These are phyloP conservation scores for Drosophila seclusa DNA, from an alignment of 2,888 invertebrate species.

Conservation along the genomic window DNA sequence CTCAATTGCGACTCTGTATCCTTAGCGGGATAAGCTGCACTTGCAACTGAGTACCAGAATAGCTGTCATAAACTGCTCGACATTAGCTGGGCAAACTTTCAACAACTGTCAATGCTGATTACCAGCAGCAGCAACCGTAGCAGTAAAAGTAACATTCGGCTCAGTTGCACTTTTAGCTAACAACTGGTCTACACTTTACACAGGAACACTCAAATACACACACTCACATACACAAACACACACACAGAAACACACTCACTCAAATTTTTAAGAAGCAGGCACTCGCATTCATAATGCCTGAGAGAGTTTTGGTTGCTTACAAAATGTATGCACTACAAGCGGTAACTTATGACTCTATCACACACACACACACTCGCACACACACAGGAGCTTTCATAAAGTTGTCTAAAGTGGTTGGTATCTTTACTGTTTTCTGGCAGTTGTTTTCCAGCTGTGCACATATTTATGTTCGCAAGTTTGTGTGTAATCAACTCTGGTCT, in stretches of 20 bases:
- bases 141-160: constrained; percentile 7
- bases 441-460: constrained; percentile 69
- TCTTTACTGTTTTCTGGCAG: constrained; percentile 62
- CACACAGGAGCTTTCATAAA: constrained; percentile 29
- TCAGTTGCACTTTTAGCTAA: constrained; percentile 24
- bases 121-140: constrained; percentile 20
- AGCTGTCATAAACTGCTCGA: constrained; percentile 46
- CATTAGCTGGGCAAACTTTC: constrained; percentile 62
- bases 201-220: constrained; percentile 5
- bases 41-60: constrained; percentile 1
- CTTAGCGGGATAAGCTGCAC: constrained; percentile 1
- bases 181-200: constrained; percentile 28
- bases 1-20: constrained; percentile 6
- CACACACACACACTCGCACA: constrained; percentile 1
- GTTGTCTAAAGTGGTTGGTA: constrained; percentile 65
- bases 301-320: constrained; percentile 56
- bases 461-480: constrained; percentile 67
- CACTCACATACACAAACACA: constrained; percentile 11
- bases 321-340: constrained; percentile 65
- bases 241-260: constrained; percentile 10
- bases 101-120: constrained; percentile 75
- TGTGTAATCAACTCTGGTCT: constrained; percentile 58
- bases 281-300: constrained; percentile 69
- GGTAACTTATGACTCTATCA: constrained; percentile 55
- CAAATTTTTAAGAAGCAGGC: constrained; percentile 49